Conservation (phyloP, 2,797 vertebrate genomes). For the Gymnothorax javanicus region DNA sequence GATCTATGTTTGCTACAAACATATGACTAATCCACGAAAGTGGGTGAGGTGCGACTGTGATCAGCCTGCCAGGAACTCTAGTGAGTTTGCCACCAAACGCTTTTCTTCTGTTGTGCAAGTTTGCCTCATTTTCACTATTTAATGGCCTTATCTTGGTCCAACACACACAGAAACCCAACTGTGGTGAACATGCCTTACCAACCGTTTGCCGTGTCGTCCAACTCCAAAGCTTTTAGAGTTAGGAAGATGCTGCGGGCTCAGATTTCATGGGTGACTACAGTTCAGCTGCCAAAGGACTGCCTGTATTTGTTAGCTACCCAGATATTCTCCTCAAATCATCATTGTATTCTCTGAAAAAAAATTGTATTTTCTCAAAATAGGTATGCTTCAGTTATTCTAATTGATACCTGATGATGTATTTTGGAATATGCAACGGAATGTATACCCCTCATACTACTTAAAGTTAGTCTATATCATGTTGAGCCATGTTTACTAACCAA, state of each 20-base stretch:
- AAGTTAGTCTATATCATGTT: background rate
- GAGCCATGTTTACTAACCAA: background rate
- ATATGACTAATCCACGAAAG: background rate
- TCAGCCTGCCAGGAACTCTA: background rate
- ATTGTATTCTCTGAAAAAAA: too few relatives aligned
- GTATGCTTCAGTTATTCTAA: background rate
- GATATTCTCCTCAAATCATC: background rate
- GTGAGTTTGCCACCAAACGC: background rate
- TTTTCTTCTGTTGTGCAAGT: background rate
- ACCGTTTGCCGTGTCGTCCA: background rate
- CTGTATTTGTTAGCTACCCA: background rate
- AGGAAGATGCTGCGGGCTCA: background rate
- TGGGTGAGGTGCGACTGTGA: background rate
- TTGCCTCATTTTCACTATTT: background rate
- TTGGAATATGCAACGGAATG: background rate
- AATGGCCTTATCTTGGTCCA: background rate
- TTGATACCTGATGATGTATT: background rate
- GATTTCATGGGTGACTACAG: too few relatives aligned
- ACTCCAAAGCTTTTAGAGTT: background rate
- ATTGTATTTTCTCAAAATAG: background rate
- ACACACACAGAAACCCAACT: background rate
- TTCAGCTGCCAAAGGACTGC: background rate
- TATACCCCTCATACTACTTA: background rate
- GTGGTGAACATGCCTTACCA: background rate
- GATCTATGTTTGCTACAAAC: background rate